Base-by-base conservation (phyloP, 2,888 invertebrate species). In the Hermaeophaga mercurialis region DNA sequence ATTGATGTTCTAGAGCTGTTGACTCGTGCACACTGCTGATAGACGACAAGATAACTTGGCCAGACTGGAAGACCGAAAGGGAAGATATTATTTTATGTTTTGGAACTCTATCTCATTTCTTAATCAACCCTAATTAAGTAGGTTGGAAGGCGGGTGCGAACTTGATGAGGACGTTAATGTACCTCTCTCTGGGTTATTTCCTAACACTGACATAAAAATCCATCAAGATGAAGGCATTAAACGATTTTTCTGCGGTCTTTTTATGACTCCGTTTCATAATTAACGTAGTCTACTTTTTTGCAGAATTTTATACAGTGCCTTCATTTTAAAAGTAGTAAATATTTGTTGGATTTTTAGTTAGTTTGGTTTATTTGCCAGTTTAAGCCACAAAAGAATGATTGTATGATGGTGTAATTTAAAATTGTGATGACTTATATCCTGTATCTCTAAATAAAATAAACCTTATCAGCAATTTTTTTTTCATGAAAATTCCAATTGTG, bases 201-300 rank as follows among this genome's bases (percentile, higher is more conserved):
- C 19, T 41, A 28, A 41, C 28, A 38, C 18, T 38, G 15, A 38
- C 38, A 65, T 65, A 62, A 66, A n/a, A 62, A 56, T 58, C 19
- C 39, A 19, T 55, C 34, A 17, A 33, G 41, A n/a, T 12, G 22
- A 41, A 3, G 24, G 22, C 1, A 43, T 43, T 26, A 26, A 14
- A 26, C 12, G 7, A 9, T 43, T 26, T 24, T 26, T 24, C 12
- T 24, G 26, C 11, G 6, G 22, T 43, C 26, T 43, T 43, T 9
- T n/a, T n/a, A n/a, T n/a, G n/a, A n/a, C n/a, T n/a, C n/a, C n/a
- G n/a, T n/a, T n/a, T n/a, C n/a, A n/a, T n/a, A n/a, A n/a, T n/a
- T n/a, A n/a, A n/a, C n/a, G n/a, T n/a, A n/a, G n/a, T n/a, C n/a
- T n/a, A n/a, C n/a, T 24, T 41, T 41, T 19, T 24, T 18, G 12